phyloP scores from a whole-genome alignment of 2,113 vertebrate genomes.

The Ophthalmolycus amberensis region DNA sequence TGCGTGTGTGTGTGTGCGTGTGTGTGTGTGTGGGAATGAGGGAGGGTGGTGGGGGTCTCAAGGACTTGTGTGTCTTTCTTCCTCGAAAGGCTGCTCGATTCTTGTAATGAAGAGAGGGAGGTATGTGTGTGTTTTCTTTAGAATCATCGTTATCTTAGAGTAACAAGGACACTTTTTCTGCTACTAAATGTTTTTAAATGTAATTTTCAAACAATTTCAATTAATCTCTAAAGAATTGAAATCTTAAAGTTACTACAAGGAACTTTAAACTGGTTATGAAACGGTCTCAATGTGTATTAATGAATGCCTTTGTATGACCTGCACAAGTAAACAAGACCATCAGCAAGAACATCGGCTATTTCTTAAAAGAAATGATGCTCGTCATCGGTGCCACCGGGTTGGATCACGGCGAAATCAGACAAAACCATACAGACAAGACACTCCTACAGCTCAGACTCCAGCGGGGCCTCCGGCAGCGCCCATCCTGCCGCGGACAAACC shows the following conservation, averaged over 20 bases:
- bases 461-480: too few relatives aligned
- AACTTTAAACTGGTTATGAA: neutral
- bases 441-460: too few relatives aligned
- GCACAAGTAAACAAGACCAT: neutral
- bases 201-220: neutral
- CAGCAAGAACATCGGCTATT: neutral
- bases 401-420: neutral
- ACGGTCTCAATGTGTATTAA: neutral
- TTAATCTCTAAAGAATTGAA: neutral
- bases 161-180: neutral
- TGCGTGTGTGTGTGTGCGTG: neutral
- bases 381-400: too few relatives aligned
- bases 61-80: conserved; percentile 25
- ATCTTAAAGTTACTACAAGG: neutral
- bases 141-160: neutral
- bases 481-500: too few relatives aligned
- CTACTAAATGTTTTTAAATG: neutral
- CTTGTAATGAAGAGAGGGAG: neutral
- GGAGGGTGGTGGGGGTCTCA: neutral
- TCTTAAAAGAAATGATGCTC: too few relatives aligned
- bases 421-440: neutral
- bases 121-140: neutral
- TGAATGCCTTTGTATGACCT: neutral
- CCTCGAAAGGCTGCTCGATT: neutral
- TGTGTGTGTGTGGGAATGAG: neutral